Evolutionary conservation across 2,888 invertebrate genomes (phyloP).

Genomic region (Euspilapteryx auroguttella): DNA sequence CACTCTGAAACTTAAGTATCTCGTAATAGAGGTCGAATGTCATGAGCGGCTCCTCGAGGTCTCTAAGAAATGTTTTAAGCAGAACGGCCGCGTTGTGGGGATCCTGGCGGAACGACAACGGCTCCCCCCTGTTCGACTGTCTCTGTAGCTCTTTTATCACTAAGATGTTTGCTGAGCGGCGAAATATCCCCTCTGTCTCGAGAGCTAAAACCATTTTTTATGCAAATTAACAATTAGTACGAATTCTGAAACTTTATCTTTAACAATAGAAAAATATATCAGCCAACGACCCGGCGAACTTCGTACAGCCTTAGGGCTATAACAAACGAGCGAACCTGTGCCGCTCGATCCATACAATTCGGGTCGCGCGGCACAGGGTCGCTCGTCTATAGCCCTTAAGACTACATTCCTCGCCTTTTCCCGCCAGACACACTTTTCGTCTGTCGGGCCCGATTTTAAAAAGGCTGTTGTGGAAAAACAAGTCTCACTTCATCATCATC

Average conservation of each 20-base stretch:
- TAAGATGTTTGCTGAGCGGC: conserved; percentile 85
- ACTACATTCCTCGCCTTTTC: no score
- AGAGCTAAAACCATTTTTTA: conserved; percentile 64
- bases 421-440: no score
- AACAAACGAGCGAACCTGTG: no score
- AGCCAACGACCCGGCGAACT: no score
- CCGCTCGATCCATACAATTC: no score
- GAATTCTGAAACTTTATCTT: conserved; percentile 1
- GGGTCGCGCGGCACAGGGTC: no score
- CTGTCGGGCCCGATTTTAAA: no score
- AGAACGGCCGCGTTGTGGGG: conserved; percentile 94
- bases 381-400: no score
- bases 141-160: conserved; percentile 84
- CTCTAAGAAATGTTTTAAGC: conserved; percentile 90
- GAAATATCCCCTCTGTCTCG: conserved; percentile 95
- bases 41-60: conserved; percentile 89
- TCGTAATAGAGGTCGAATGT: conserved; percentile 94
- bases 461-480: no score
- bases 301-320: no score
- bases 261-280: no score
- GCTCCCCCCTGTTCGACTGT: conserved; percentile 84
- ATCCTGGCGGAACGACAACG: conserved; percentile 75
- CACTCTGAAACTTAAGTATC: conserved; percentile 88
- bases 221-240: neutral
- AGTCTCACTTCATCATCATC: no score